phyloP scores from a whole-genome alignment of 2,797 vertebrate genomes.

The Centroberyx gerrardi region DNA sequence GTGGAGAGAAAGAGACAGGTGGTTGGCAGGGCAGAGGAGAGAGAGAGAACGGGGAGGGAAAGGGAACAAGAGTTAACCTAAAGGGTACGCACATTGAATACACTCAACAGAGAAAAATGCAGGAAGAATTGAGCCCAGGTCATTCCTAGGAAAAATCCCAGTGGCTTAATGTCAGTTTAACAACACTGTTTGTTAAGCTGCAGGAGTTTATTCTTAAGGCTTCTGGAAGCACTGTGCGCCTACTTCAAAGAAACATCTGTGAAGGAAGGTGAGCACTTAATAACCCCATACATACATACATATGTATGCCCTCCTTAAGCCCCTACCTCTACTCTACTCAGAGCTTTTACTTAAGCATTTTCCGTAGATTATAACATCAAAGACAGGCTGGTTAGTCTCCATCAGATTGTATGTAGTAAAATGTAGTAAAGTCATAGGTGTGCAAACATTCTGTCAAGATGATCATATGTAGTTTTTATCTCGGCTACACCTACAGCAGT shows the following conservation, averaged over 20 bases:
- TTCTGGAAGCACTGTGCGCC: neutral
- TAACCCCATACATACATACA: neutral
- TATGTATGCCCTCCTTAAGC: neutral
- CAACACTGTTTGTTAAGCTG: neutral
- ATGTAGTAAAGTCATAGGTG: neutral
- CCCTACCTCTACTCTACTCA: neutral
- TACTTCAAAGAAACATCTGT: neutral
- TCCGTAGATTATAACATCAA: neutral
- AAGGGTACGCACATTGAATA: conserved; percentile 10
- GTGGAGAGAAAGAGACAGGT: conserved; percentile 4
- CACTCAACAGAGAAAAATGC: neutral
- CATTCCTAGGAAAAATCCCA: neutral
- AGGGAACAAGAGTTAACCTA: neutral
- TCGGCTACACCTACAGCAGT: neutral
- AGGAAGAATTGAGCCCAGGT: neutral
- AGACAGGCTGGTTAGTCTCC: neutral
- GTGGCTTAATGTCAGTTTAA: neutral
- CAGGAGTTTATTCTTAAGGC: too few species aligned
- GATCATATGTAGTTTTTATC: neutral
- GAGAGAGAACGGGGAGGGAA: neutral
- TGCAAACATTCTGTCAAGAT: neutral
- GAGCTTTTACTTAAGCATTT: neutral
- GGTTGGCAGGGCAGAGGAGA: neutral
- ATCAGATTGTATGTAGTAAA: neutral
- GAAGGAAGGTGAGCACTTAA: neutral